These are phyloP conservation scores for Athene noctua DNA, from an alignment of 2,113 vertebrate species.

Conservation along the genomic window DNA sequence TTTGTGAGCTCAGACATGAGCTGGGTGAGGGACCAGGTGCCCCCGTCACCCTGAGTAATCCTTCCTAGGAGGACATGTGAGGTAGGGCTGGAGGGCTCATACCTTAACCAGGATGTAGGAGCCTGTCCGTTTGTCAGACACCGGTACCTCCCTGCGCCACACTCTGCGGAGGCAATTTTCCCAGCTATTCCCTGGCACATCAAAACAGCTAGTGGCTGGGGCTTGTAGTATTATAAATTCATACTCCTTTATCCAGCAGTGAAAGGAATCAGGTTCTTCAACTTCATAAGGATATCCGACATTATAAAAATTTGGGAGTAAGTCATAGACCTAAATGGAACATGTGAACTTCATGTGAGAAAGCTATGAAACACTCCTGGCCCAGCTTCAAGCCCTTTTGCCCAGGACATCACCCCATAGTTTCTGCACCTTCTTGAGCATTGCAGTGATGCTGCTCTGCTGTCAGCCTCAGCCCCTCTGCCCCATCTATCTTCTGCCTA, in stretches of 20 bases:
- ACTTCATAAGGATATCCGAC: accelerated
- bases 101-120: background rate
- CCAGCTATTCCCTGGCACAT: accelerated
- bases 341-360: background rate
- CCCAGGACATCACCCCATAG: background rate
- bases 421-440: background rate
- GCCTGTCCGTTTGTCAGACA: accelerated
- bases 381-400: background rate
- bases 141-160: accelerated
- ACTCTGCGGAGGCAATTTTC: accelerated
- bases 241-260: too few relatives aligned
- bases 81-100: background rate
- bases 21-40: background rate
- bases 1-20: too few relatives aligned
- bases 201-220: accelerated
- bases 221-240: too few relatives aligned
- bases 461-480: too few relatives aligned
- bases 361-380: background rate
- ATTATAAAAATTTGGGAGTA: background rate
- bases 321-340: background rate
- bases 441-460: background rate
- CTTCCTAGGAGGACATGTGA: background rate
- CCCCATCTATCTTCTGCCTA: background rate
- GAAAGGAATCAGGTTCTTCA: accelerated
- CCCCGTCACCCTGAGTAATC: background rate